Conservation (phyloP, 2,113 vertebrate species). For the Caretta caretta region DNA sequence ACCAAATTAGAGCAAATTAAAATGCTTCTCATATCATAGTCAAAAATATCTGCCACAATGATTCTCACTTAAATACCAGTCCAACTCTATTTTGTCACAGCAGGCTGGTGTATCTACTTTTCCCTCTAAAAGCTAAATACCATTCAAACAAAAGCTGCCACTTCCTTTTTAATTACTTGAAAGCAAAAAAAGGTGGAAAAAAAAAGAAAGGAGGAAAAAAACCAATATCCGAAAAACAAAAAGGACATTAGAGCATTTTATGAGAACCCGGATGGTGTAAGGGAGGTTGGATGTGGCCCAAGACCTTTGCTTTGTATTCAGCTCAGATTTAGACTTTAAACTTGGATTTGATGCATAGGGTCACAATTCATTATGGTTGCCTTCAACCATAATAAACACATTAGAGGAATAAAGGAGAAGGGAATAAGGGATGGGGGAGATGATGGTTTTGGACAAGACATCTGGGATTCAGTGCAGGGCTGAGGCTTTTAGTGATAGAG, state of each 20-base stretch:
- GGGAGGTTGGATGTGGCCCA: not conserved
- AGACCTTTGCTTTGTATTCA: slow-evolving; percentile 52
- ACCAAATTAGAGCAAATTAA: slow-evolving; percentile 69
- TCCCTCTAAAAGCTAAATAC: slow-evolving; percentile 66
- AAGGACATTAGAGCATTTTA: slow-evolving; percentile 46
- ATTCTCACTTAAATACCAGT: slow-evolving; percentile 61
- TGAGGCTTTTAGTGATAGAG: accelerated
- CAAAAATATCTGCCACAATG: slow-evolving; percentile 59
- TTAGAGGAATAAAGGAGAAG: slow-evolving; percentile 18
- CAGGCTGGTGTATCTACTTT: slow-evolving; percentile 48
- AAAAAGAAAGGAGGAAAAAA: not conserved
- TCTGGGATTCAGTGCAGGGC: not conserved
- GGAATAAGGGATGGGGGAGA: slow-evolving; percentile 6
- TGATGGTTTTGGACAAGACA: not conserved
- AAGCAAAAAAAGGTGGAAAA: not conserved
- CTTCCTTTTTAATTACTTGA: slow-evolving; percentile 54
- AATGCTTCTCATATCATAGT: slow-evolving; percentile 58
- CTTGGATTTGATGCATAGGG: slow-evolving; percentile 31
- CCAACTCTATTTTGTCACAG: slow-evolving; percentile 62
- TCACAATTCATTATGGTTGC: slow-evolving; percentile 22
- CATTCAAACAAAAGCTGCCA: slow-evolving; percentile 59
- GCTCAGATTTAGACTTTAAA: slow-evolving; percentile 3
- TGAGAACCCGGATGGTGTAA: slow-evolving; percentile 13
- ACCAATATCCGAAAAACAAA: not conserved
- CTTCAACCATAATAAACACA: slow-evolving; percentile 17